Base-by-base conservation (phyloP, 2,797 vertebrate genomes). In the Sebastes matsubarae region DNA sequence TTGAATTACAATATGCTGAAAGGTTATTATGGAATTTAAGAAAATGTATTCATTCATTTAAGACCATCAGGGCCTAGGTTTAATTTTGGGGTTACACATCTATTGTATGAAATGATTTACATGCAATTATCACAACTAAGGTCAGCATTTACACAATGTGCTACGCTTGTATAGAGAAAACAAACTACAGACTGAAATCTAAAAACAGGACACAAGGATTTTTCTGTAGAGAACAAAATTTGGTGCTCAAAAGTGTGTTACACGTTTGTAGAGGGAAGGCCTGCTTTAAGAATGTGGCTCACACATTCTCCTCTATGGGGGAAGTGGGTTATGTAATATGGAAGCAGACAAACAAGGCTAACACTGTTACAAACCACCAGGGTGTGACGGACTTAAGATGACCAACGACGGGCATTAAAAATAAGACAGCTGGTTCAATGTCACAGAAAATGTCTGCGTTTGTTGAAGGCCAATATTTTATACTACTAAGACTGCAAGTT, bases 241-340 rank as follows among this genome's bases (percentile, higher is more conserved):
- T 67, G 0, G 3, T 60, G 34, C 29, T 50, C 3, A 25, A 36
- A 77, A 60, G 12, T 6, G 14, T 20, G 2, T 8, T 30, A 6
- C 2, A 42, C 4, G 29, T 8, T 79, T 64, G 2, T 20, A 32
- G 25, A 60, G 25, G 4, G 20, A 72, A 72, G 14, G 46, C 36
- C 63, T 71, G 13, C 10, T 75, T 80, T 50, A n/a, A 38, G 25
- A 86, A 73, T 50, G 36, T n/a, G 10, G 6, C 67, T 72, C 57
- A 54, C 9, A 60, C 67, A 69, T 24, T 34, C 32, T 34, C 14
- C 3, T 80, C 67, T 80, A 82, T 58, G 42, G 65, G 58, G 87
- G 83, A 84, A 77, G 60, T 81, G 46, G 8, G 66, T 90, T 92
- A 87, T 68, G 72, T 75, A 92, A 90, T 11, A 68, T 22, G 30